Conservation (phyloP, 2,113 vertebrate genomes). For the Odontophorus gujanensis region DNA sequence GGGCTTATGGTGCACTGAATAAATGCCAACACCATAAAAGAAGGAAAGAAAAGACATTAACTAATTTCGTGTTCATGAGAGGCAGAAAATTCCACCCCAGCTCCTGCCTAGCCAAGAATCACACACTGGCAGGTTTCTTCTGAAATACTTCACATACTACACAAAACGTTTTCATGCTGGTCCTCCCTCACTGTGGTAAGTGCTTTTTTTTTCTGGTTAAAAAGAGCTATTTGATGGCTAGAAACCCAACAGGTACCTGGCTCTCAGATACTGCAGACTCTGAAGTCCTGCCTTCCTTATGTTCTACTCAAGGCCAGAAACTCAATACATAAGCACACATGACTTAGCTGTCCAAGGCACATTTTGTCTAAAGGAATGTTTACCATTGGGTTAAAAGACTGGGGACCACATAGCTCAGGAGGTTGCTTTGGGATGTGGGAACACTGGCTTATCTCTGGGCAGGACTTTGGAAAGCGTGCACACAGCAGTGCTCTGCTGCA, state of each 20-base stretch:
- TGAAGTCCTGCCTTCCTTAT: not conserved
- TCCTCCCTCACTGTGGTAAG: not conserved
- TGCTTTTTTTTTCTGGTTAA: not conserved
- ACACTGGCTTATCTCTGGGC: not conserved
- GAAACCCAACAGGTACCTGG: not conserved
- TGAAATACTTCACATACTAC: not conserved
- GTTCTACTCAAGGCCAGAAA: not conserved
- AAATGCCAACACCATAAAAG: slow-evolving; percentile 10
- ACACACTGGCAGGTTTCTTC: not conserved
- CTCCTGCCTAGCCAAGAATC: not conserved
- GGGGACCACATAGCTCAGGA: not conserved
- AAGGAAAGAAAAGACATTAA: slow-evolving; percentile 1
- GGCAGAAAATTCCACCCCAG: not conserved
- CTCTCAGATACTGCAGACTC: not conserved
- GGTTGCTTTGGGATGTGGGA: not conserved
- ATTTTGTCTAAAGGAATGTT: not conserved
- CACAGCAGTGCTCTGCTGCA: accelerated
- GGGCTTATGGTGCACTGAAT: slow-evolving; percentile 20
- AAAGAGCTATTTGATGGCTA: not conserved
- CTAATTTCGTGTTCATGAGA: slow-evolving; percentile 10
- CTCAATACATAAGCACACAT: not conserved
- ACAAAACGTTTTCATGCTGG: not conserved
- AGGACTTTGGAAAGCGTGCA: not conserved
- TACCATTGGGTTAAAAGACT: not conserved
- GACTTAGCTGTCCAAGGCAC: not conserved